Evolutionary conservation across 2,113 vertebrate species (phyloP).

Genomic region (Macquaria ambigua): DNA sequence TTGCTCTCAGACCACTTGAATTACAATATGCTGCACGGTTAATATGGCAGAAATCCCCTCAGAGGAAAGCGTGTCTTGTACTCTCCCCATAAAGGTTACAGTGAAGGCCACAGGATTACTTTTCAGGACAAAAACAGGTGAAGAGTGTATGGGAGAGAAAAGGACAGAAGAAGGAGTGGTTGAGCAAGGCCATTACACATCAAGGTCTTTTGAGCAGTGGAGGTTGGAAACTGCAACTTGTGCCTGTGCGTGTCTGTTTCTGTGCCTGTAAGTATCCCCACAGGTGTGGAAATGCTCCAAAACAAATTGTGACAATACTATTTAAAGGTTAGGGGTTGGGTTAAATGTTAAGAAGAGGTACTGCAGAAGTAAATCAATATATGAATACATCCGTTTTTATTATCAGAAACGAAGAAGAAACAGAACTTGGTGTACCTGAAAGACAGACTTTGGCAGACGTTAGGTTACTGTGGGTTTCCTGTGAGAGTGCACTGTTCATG

Average conservation of each 20-base stretch:
- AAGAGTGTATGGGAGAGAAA: background rate
- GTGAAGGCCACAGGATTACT: background rate
- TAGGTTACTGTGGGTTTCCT: constrained; percentile 15
- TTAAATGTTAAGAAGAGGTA: no score
- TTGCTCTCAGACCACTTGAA: no score
- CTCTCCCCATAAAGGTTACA: background rate
- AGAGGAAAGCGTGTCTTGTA: background rate
- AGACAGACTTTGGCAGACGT: constrained; percentile 32
- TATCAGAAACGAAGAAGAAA: background rate
- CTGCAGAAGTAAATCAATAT: no score
- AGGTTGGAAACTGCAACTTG: background rate
- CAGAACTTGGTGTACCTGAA: background rate
- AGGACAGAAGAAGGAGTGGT: background rate
- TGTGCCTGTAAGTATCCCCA: no score
- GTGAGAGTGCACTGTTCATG: constrained; percentile 20
- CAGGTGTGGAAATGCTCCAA: background rate
- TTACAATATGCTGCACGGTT: no score
- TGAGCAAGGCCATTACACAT: constrained; percentile 7
- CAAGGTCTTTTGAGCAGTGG: constrained; percentile 5
- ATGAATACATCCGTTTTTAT: background rate
- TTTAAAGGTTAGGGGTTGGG: background rate
- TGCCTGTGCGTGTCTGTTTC: background rate
- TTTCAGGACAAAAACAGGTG: constrained; percentile 12
- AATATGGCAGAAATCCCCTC: background rate
- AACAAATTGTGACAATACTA: background rate